phyloP scores from a whole-genome alignment of 2,113 vertebrate genomes.

The Mustelus asterias region DNA sequence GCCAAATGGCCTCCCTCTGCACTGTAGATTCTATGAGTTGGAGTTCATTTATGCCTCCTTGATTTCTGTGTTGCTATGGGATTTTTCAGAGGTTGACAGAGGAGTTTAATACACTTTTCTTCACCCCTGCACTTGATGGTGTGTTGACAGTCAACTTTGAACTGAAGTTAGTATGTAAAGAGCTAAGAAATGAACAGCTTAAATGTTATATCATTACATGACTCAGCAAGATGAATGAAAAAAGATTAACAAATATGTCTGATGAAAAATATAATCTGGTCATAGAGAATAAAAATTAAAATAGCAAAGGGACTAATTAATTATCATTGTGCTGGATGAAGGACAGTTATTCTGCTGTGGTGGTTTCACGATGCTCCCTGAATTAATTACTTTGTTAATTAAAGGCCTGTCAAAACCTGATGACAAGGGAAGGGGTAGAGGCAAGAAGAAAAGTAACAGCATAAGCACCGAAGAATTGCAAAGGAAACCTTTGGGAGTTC shows the following conservation, averaged over 20 bases:
- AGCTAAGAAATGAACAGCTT: not conserved
- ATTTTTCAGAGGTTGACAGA: not conserved
- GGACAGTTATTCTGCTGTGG: not conserved
- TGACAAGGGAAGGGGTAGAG: conserved; percentile 82
- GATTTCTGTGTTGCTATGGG: not conserved
- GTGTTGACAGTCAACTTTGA: not conserved
- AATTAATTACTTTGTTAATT: conserved; percentile 2
- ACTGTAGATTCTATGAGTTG: not conserved
- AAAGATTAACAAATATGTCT: not conserved
- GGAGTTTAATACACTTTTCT: not conserved
- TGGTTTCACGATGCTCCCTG: not conserved
- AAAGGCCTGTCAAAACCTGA: conserved; percentile 87
- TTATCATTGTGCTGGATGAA: not conserved
- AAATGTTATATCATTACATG: not conserved
- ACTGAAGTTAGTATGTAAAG: not conserved
- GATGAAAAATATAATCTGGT: not conserved
- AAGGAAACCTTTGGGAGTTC: conserved; percentile 57
- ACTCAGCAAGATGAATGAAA: not conserved
- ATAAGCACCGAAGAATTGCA: conserved; percentile 61
- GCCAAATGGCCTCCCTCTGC: too few relatives aligned
- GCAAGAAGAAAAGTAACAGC: conserved; percentile 67
- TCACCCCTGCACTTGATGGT: not conserved
- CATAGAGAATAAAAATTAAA: not conserved
- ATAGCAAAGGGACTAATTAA: not conserved
- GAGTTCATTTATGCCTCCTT: not conserved